Conservation (phyloP, 2,888 invertebrate species). For the Peribatodes rhomboidaria region DNA sequence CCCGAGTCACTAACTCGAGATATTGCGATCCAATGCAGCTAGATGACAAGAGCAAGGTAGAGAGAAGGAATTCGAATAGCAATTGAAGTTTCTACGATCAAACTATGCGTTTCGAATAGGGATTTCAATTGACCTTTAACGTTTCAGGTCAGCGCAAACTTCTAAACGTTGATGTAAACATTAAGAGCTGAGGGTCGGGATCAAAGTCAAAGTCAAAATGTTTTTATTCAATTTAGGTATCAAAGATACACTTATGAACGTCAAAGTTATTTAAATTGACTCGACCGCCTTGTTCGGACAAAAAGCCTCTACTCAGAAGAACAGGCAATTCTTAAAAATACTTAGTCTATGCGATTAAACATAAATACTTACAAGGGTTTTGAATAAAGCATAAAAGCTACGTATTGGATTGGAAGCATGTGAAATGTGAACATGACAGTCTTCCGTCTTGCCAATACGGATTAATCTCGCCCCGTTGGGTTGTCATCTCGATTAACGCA, state of each 20-base stretch:
- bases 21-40: slow-evolving; percentile 15
- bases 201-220: too few relatives aligned
- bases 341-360: too few relatives aligned
- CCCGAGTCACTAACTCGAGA: slow-evolving; percentile 29
- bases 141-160: not conserved
- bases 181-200: too few relatives aligned
- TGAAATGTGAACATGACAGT: slow-evolving; percentile 12
- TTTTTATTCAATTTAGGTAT: too few relatives aligned
- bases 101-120: not conserved
- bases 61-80: slow-evolving; percentile 12
- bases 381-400: too few relatives aligned
- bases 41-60: slow-evolving; percentile 7
- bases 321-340: too few relatives aligned
- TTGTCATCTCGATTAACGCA: slow-evolving; percentile 18
- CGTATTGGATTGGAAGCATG: not conserved
- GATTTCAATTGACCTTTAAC: not conserved
- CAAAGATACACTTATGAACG: too few relatives aligned
- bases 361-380: too few relatives aligned
- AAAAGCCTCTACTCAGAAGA: too few relatives aligned
- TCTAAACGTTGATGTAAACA: not conserved
- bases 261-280: too few relatives aligned
- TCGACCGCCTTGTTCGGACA: too few relatives aligned
- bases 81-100: slow-evolving; percentile 7
- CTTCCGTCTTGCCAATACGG: slow-evolving; percentile 24
- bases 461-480: slow-evolving; percentile 17